Evolutionary conservation across 2,888 invertebrate genomes (phyloP).

Genomic region (Eristalis tenax): DNA sequence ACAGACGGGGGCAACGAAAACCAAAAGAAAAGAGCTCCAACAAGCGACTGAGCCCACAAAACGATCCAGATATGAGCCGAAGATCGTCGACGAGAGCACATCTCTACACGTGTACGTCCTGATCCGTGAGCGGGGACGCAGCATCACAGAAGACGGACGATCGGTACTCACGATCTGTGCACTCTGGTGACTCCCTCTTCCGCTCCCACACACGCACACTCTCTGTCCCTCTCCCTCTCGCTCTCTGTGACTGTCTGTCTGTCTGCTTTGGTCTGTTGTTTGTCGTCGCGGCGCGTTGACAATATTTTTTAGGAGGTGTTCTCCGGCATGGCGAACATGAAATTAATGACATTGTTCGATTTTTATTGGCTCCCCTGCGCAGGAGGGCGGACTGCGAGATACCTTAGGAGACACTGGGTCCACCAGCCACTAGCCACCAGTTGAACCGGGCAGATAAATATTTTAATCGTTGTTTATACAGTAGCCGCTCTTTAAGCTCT

Average conservation of each 20-base stretch:
- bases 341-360: conserved; percentile 72
- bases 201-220: not conserved
- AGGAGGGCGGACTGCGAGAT: conserved; percentile 4
- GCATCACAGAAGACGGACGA: conserved; percentile 7
- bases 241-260: not conserved
- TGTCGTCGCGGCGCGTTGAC: conserved; percentile 52
- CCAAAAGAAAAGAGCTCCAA: not conserved
- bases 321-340: conserved; percentile 68
- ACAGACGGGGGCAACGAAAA: not conserved
- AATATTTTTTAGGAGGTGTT: conserved; percentile 72
- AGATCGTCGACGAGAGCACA: conserved; percentile 21
- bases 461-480: conserved; percentile 71
- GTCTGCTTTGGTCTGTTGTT: conserved; percentile 5
- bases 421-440: conserved; percentile 7
- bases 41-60: not conserved
- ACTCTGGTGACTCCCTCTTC: not conserved
- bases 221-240: not conserved
- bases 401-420: not conserved
- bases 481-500: conserved; percentile 68
- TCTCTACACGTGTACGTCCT: conserved; percentile 17
- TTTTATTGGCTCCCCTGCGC: conserved; percentile 58
- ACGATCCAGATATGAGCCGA: conserved; percentile 16
- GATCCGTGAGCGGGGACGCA: not conserved
- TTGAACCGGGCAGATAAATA: conserved; percentile 54
- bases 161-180: conserved; percentile 41